Base-by-base conservation (phyloP, 2,888 invertebrate genomes). In the Boloria selene region DNA sequence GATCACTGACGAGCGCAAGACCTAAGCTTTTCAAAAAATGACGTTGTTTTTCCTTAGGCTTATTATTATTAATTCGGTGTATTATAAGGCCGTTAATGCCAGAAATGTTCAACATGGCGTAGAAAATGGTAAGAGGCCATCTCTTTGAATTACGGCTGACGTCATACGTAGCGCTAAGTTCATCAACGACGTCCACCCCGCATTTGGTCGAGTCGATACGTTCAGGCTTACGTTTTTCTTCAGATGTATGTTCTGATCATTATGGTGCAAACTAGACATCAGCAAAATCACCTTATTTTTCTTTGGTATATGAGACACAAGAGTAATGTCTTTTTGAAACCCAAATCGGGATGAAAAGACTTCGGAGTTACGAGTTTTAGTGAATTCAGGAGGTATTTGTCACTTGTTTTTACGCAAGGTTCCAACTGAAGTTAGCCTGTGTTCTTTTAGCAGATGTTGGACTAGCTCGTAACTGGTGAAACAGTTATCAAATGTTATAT, bases 401-500 rank as follows among this genome's bases (percentile, higher is more conserved):
- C 64, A 67, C 26, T 75, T 73, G 45, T 73, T 73, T 61, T 72
- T 73, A n/a, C 68, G 65, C 22, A 73, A 18, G 16, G 72, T 72
- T n/a, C 71, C 74, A 38, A 69, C 67, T 45, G 70, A 64, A 10
- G 73, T 72, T 47, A 74, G 59, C 13, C 59, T 65, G 53, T 74
- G 63, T 45, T 65, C 59, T 2, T 42, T 55, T 16, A 63, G 65
- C 51, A 65, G 38, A 26, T 65, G 42, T 14, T 65, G 61, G 2
- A 61, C 51, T 42, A 50, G 22, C 49, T 62, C 54, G 49, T 49
- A 54, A 49, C 62, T 61, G 13, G 53, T 61, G 45, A 61, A 61
- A 22, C 61, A 61, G 31, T 61, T 65, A 44, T 62, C 64, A 56
- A 68, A 65, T 13, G 62, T 68, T 3, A 62, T 18, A 54, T 65